Evolutionary conservation across 2,113 vertebrate genomes (phyloP).

Genomic region (Pungitius pungitius): DNA sequence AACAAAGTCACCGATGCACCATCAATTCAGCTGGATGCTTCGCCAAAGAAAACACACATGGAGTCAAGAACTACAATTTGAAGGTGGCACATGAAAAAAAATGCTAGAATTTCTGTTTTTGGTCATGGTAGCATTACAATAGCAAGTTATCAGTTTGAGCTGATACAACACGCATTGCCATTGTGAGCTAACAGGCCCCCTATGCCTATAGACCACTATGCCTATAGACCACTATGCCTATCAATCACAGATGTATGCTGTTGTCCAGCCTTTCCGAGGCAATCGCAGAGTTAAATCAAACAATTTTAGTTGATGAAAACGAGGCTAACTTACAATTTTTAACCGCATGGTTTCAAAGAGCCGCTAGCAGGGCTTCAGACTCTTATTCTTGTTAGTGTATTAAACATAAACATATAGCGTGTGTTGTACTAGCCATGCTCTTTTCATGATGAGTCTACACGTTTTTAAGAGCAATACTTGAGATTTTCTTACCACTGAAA

Average conservation of each 20-base stretch:
- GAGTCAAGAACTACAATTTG: not conserved
- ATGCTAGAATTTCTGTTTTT: not conserved
- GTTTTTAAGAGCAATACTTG: not conserved
- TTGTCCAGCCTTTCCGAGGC: not conserved
- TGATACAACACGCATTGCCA: not conserved
- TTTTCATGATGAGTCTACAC: not conserved
- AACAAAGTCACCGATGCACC: not conserved
- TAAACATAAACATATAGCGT: not conserved
- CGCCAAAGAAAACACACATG: not conserved
- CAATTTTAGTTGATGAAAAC: too few species aligned
- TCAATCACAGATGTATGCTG: not conserved
- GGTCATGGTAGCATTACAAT: not conserved
- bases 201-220: not conserved
- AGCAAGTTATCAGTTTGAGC: not conserved
- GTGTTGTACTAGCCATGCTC: not conserved
- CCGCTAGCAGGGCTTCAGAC: not conserved
- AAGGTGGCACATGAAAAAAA: not conserved
- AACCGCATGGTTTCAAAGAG: not conserved
- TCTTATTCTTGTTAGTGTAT: not conserved
- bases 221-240: too few species aligned
- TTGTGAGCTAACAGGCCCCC: not conserved
- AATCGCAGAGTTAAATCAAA: not conserved
- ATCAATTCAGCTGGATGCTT: not conserved
- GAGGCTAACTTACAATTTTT: not conserved
- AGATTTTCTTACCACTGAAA: slow-evolving; percentile 44